phyloP scores from a whole-genome alignment of 2,113 vertebrate genomes.

The Solenodon paradoxus region DNA sequence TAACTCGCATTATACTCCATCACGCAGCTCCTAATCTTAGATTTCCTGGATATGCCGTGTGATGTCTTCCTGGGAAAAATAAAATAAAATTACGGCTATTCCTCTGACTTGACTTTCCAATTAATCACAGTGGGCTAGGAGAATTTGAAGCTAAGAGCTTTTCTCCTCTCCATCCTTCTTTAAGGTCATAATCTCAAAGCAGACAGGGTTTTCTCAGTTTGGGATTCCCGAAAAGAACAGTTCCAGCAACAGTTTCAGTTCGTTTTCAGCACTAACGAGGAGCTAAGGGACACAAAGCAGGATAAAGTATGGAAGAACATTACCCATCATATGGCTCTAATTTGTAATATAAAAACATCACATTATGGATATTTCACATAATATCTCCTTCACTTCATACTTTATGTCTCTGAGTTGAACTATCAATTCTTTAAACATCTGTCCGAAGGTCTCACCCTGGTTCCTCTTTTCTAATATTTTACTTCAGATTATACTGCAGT shows the following conservation, averaged over 20 bases:
- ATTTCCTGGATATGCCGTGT: slow-evolving; percentile 42
- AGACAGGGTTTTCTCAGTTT: neutral
- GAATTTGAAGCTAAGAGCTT: neutral
- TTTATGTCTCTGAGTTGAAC: neutral
- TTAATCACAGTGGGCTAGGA: neutral
- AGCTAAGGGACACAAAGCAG: neutral
- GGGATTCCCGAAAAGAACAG: neutral
- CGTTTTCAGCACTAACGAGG: neutral
- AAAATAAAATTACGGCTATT: slow-evolving; percentile 28
- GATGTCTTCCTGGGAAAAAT: slow-evolving; percentile 33
- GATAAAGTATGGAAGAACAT: neutral
- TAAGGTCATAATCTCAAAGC: neutral
- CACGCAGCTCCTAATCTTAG: slow-evolving; percentile 49
- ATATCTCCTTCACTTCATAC: neutral
- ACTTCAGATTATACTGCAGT: slow-evolving; percentile 43
- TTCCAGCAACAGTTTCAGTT: neutral
- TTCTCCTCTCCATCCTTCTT: neutral
- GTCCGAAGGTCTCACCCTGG: neutral
- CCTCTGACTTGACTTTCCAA: neutral
- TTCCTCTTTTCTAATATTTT: slow-evolving; percentile 63
- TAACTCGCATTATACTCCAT: slow-evolving; percentile 28
- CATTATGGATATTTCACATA: neutral
- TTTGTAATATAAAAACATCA: neutral
- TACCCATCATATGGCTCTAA: neutral
- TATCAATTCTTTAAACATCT: neutral